A percentile compares a stretch with the other conserved stretches of the same genome.
These are phyloP conservation scores for Antedon mediterranea DNA, from an alignment of 53 echinoderm and acorn worm species.

Conservation along the genomic window DNA sequence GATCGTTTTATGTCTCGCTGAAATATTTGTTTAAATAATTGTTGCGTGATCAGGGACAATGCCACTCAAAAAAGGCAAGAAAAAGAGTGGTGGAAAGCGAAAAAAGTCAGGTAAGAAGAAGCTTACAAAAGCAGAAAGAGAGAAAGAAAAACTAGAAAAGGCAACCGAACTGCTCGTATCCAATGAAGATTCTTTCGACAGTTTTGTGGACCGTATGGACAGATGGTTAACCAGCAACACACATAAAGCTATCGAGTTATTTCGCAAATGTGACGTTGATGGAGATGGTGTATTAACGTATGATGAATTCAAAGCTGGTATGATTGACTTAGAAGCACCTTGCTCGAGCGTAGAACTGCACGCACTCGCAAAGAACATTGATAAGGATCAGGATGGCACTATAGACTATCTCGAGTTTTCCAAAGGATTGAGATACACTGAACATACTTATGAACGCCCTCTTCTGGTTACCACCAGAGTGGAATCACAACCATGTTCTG, in stretches of 20 bases:
- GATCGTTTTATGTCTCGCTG: no score
- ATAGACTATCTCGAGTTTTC: constrained; percentile 95
- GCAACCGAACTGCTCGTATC: constrained; percentile 59
- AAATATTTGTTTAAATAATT: no score
- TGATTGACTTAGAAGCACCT: constrained; percentile 76
- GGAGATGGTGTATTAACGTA: constrained; percentile 67
- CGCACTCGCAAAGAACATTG: constrained; percentile 56
- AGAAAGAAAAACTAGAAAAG: constrained; percentile 76
- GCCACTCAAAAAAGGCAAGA: neutral
- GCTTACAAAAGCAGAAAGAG: neutral
- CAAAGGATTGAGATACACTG: constrained; percentile 46
- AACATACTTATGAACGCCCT: constrained; percentile 12
- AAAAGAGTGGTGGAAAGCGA: neutral
- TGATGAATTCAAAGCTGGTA: constrained; percentile 97
- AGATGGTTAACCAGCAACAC: constrained; percentile 59
- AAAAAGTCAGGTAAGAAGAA: neutral
- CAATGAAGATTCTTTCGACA: constrained; percentile 71
- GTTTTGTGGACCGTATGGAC: constrained; percentile 87
- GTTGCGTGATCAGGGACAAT: no score
- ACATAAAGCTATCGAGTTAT: constrained; percentile 65
- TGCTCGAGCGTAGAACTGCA: constrained; percentile 82
- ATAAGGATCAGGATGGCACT: constrained; percentile 50
- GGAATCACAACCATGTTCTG: constrained; percentile 39
- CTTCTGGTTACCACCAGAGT: constrained; percentile 33
- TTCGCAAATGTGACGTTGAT: constrained; percentile 71